Conservation (phyloP, 2,888 invertebrate genomes). For the Andrena praecox region DNA sequence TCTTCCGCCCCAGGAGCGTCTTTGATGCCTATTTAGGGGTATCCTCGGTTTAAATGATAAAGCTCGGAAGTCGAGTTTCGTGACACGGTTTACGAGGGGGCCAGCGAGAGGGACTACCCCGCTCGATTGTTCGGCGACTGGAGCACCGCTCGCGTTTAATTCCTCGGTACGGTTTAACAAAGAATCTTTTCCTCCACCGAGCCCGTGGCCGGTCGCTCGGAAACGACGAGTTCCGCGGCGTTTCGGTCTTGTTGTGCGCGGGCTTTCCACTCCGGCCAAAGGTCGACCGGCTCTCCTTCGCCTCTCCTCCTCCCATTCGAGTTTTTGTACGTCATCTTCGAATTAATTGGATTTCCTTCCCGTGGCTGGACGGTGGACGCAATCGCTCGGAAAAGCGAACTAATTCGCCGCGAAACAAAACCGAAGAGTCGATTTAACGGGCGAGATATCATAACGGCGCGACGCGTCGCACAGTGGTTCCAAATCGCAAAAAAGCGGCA, state of each 20-base stretch:
- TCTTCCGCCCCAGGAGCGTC: constrained; percentile 47
- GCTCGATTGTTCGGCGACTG: constrained; percentile 55
- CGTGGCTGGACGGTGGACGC: constrained; percentile 23
- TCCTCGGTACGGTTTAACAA: constrained; percentile 56
- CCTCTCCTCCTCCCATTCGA: neutral
- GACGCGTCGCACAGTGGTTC: no score
- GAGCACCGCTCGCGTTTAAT: constrained; percentile 55
- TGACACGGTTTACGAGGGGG: constrained; percentile 54
- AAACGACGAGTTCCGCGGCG: constrained; percentile 54
- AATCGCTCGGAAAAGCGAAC: constrained; percentile 47
- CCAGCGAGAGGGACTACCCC: constrained; percentile 9
- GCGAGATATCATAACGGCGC: neutral
- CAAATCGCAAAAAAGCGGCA: no score
- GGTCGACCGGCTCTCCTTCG: constrained; percentile 29
- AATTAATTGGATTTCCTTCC: constrained; percentile 57
- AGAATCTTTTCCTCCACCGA: constrained; percentile 54
- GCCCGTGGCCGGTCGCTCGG: constrained; percentile 35
- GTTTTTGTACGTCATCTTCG: constrained; percentile 49
- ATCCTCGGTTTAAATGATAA: constrained; percentile 55
- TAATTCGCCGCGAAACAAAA: constrained; percentile 30
- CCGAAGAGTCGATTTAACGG: neutral
- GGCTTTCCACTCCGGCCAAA: constrained; percentile 38
- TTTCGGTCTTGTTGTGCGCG: constrained; percentile 51
- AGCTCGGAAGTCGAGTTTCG: constrained; percentile 57
- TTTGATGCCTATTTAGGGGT: constrained; percentile 50